A percentile compares a stretch with the other conserved stretches of the same genome.
Evolutionary conservation across 2,797 vertebrate genomes (phyloP).

Genomic region (Catamblyrhynchus diadema): DNA sequence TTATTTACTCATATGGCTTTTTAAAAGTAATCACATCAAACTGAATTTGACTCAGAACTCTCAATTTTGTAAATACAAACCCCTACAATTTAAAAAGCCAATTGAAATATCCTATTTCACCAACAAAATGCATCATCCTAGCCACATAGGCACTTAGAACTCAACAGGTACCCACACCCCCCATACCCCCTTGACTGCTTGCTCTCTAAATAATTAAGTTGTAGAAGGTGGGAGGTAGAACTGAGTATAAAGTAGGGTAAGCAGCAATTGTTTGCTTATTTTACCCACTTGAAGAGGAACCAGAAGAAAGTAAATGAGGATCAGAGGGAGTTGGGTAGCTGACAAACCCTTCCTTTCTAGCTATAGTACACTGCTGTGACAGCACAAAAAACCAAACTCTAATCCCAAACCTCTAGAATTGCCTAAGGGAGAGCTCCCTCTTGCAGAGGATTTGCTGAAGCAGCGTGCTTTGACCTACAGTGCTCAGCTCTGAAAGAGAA

Average conservation of each 20-base stretch:
- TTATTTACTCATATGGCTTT: background rate
- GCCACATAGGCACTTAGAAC: background rate
- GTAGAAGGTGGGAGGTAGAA: background rate
- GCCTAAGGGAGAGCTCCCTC: background rate
- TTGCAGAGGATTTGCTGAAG: background rate
- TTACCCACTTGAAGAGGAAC: background rate
- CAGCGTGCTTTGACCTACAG: background rate
- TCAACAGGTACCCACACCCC: background rate
- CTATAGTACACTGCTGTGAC: background rate
- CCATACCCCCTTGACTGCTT: background rate
- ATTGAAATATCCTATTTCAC: background rate
- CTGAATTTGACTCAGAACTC: conserved; percentile 10
- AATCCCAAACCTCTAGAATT: background rate
- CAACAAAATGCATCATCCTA: background rate
- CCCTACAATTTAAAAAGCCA: background rate
- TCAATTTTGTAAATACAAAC: background rate
- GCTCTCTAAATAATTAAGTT: background rate
- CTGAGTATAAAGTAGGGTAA: background rate
- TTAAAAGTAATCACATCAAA: background rate
- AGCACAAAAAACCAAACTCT: background rate
- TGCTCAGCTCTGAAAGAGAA: background rate
- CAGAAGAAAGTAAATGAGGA: background rate
- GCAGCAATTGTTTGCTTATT: background rate
- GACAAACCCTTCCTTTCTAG: background rate
- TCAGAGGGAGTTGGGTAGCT: background rate